A percentile compares a stretch with the other conserved stretches of the same genome.
Evolutionary conservation across 2,888 invertebrate species (phyloP).

Genomic region (Rhaphigaster nebulosa): DNA sequence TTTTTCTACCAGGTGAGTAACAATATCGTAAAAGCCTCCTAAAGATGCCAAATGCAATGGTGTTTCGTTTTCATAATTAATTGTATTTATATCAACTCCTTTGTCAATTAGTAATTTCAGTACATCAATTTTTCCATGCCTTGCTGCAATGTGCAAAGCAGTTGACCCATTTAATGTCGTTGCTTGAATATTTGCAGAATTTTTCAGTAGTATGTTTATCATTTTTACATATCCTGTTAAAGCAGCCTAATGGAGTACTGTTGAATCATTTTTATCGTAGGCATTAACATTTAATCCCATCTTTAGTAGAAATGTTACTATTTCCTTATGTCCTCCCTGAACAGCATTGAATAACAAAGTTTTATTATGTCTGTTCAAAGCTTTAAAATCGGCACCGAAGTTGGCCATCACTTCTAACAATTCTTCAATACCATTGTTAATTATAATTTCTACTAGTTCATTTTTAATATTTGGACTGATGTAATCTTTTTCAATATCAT

Average conservation of each 20-base stretch:
- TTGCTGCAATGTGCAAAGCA: background rate
- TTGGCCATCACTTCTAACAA: background rate
- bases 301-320: background rate
- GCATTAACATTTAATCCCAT: background rate
- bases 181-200: background rate
- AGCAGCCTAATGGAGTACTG: constrained; percentile 29
- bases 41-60: constrained; percentile 24
- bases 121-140: constrained; percentile 1
- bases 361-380: background rate
- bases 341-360: constrained; percentile 24
- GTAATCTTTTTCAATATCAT: background rate
- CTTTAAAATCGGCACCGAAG: background rate
- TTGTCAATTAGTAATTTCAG: background rate
- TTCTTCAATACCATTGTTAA: constrained; percentile 32
- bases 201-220: background rate
- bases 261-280: background rate
- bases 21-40: background rate
- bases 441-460: constrained; percentile 16
- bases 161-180: background rate
- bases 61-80: background rate
- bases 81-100: background rate
- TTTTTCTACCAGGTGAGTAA: background rate
- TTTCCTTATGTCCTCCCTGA: background rate
- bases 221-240: background rate
- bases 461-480: background rate